Evolutionary conservation across 2,113 vertebrate genomes (phyloP), one percentile per base, ranked within the genome.

Genomic region (Pteruthius melanotis): DNA sequence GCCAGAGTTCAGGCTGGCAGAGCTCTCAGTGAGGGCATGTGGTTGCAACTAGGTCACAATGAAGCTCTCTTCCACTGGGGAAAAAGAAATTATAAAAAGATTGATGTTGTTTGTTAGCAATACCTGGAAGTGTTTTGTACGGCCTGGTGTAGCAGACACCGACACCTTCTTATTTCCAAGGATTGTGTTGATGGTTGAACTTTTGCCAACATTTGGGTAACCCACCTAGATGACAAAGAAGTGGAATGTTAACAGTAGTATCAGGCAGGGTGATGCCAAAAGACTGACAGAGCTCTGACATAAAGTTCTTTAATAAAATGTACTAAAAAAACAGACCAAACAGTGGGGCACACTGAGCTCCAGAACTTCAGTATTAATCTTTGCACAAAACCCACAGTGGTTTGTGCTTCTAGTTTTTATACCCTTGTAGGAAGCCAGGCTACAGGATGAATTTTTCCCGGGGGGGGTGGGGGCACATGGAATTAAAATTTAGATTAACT

Each of bases 61-160:
- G 14, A 87, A 80, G 23, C 12, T 26, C 44, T 84, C 20, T 65
- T 80, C 61, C 80, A 53, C 30, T 7, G 2, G 14, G 13, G 7
- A 60, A 49, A 77, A 82, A 54, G 5, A 54, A 59, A 9, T 6
- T 0, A 40, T 9, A 59, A 53, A 28, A 39, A 64, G 5, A 61
- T 11, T 15, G 19, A 35, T 35, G 9, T 13, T 45, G 10, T 64
- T 52, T 70, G 39, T 78, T 16, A 81, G 47, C 24, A 92, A 37
- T 98, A 99, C 99, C 99, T 99, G 99, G 89, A 99, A 99, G 94
- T 99, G 99, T 88, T 99, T 99, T 1, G 99, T 99, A 97, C 98
- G 99, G 69, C 99, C 99, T 16, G 99, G 99, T 1, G 99, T 99
- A 45, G 99, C 99, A 64, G 99, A 99, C 63, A 99, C 99, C 0